A percentile compares a stretch with the other conserved stretches of the same genome.
Conservation (phyloP, 1,140 invertebrate genomes). For the Ladona fulva region DNA sequence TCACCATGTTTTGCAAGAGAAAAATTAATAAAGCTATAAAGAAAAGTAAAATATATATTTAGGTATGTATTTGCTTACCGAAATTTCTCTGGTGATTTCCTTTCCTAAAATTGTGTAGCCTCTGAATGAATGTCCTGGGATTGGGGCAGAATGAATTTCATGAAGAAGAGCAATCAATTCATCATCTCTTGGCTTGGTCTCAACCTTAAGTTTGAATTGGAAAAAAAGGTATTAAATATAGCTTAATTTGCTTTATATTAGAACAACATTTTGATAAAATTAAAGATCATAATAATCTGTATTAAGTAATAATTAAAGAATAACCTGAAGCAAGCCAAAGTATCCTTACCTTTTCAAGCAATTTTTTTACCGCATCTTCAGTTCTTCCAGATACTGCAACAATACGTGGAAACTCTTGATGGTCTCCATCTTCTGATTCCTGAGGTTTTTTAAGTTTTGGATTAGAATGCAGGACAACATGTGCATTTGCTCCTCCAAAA, state of each 20-base stretch:
- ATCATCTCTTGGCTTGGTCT: conserved; percentile 51
- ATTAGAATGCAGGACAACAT: conserved; percentile 74
- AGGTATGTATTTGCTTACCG: conserved; percentile 30
- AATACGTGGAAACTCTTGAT: conserved; percentile 52
- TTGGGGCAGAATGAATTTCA: conserved; percentile 57
- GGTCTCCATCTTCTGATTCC: conserved; percentile 27
- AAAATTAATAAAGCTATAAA: too few species aligned
- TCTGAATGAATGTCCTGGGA: conserved; percentile 60
- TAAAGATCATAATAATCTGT: too few species aligned
- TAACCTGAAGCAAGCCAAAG: neutral
- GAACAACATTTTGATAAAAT: too few species aligned
- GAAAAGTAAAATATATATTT: too few species aligned
- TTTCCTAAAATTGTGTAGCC: conserved; percentile 65
- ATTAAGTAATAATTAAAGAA: too few species aligned
- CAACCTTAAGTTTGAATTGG: conserved; percentile 26
- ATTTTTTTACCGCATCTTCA: conserved; percentile 59
- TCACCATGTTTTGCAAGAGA: too few species aligned
- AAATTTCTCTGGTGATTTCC: conserved; percentile 34
- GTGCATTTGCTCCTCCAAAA: conserved; percentile 94
- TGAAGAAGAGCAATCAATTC: conserved; percentile 70
- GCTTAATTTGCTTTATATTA: too few species aligned
- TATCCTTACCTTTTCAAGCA: conserved; percentile 50
- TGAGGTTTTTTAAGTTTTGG: conserved; percentile 52
- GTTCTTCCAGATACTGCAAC: conserved; percentile 76
- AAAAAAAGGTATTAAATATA: too few species aligned